phyloP scores from a whole-genome alignment of 2,113 vertebrate genomes.

The Plotosus lineatus region DNA sequence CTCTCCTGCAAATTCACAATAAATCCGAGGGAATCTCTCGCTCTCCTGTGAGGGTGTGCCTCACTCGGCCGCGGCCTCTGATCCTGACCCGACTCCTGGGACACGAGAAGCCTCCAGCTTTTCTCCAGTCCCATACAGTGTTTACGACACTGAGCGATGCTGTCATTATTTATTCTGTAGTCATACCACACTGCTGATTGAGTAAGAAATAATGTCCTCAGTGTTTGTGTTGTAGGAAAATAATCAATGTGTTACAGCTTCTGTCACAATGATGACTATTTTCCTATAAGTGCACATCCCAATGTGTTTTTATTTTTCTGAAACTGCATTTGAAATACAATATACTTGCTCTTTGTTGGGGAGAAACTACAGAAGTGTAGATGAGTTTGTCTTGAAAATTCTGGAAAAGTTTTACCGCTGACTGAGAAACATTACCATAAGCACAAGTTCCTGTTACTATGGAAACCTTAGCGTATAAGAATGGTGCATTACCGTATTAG shows the following conservation, averaged over 20 bases:
- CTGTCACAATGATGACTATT: not conserved
- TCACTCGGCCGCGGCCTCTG: constrained; percentile 7
- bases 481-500: too few species aligned
- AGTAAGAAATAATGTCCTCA: not conserved
- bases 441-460: too few species aligned
- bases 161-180: not conserved
- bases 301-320: not conserved
- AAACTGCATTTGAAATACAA: too few species aligned
- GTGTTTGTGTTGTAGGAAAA: too few species aligned
- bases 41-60: constrained; percentile 48
- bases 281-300: not conserved
- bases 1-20: constrained; percentile 57
- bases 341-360: too few species aligned
- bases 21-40: constrained; percentile 54
- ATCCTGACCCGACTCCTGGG: constrained; percentile 38
- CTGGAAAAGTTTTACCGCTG: not conserved
- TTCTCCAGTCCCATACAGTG: not conserved
- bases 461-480: too few species aligned
- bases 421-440: too few species aligned
- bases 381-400: not conserved
- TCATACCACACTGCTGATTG: not conserved
- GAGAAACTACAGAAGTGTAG: not conserved
- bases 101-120: constrained; percentile 18
- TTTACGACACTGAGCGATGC: not conserved
- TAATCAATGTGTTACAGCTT: not conserved